Base-by-base conservation (phyloP, 2,113 vertebrate species). In the Hyaena hyaena region DNA sequence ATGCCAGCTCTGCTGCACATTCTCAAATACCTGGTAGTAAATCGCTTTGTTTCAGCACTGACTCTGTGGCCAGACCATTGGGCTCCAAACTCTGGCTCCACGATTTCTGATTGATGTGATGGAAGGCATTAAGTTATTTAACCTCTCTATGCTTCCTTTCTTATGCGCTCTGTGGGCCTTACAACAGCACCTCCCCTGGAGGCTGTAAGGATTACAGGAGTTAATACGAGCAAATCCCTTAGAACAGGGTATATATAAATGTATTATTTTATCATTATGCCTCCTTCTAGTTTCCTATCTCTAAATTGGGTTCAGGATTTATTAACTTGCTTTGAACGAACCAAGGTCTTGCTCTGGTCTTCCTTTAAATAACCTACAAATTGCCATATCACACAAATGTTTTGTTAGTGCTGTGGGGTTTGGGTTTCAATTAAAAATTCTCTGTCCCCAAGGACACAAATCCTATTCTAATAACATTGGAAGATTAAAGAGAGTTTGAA, bases 401-500 rank as follows among this genome's bases (percentile, higher is more conserved):
- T 96, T 81, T 69, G 74, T 88, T 93, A 50, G 74, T 86, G 83
- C 69, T 39, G 1, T 68, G 92, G 71, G 95, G 88, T 76, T 88
- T 96, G 73, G 65, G 28, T 89, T 96, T 97, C 95, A 92, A 85
- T 95, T 94, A 94, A 96, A 97, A 97, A 58, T 17, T 50, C 48
- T 35, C 33, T 65, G 31, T 94, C 95, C 79, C 86, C 79, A 91
- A 74, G 85, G 94, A 97, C 35, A 85, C 66, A 81, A 94, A 79
- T 80, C 81, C 55, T 83, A 4, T 71, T 95, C 66, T 96, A 97
- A 95, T 93, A 94, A 88, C 85, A 76, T 0, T 79, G 76, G 76
- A 97, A 92, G 80, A 98, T 96, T 90, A 97, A 98, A 95, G 87
- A 86, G n/a, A 88, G 31, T 58, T 91, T 82, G 50, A 87, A 92